phyloP scores from a whole-genome alignment of 2,888 invertebrate genomes.

The Synanthedon myopaeformis region DNA sequence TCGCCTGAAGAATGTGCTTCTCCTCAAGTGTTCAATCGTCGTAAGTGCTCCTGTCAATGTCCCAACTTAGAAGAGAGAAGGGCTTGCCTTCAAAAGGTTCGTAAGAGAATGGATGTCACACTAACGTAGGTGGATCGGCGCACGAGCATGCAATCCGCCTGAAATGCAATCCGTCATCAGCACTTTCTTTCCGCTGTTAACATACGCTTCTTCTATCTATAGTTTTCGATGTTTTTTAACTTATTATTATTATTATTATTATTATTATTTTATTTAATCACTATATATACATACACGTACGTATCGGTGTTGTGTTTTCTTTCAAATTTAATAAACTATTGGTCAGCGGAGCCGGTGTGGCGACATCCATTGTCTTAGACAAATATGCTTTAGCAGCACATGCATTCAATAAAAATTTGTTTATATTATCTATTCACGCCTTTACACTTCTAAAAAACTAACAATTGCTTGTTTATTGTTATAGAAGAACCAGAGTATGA shows the following conservation, averaged over 20 bases:
- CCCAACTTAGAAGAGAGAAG: conserved; percentile 52
- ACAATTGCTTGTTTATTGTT: conserved; percentile 31
- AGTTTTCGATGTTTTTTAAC: conserved; percentile 12
- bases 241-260: conserved; percentile 1
- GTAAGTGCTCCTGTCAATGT: conserved; percentile 66
- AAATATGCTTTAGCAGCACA: not conserved
- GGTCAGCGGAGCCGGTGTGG: conserved; percentile 9
- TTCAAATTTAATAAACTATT: not conserved
- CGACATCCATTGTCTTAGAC: conserved; percentile 60
- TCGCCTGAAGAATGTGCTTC: conserved; percentile 34
- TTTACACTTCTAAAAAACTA: not conserved
- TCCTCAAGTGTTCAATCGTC: conserved; percentile 49
- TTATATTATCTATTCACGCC: too few relatives aligned
- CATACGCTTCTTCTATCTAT: conserved; percentile 25
- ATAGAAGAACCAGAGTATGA: conserved; percentile 57
- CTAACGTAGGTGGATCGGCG: conserved; percentile 34
- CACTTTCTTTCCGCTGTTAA: conserved; percentile 22
- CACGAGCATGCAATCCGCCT: conserved; percentile 24
- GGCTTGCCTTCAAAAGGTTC: conserved; percentile 54
- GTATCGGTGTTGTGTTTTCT: conserved; percentile 6
- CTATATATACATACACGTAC: conserved; percentile 48
- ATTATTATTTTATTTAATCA: conserved; percentile 1
- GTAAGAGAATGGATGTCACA: conserved; percentile 64
- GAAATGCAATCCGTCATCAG: conserved; percentile 14
- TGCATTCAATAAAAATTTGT: not conserved